phyloP scores from a whole-genome alignment of 2,113 vertebrate genomes.

The Megaceryle torquata region DNA sequence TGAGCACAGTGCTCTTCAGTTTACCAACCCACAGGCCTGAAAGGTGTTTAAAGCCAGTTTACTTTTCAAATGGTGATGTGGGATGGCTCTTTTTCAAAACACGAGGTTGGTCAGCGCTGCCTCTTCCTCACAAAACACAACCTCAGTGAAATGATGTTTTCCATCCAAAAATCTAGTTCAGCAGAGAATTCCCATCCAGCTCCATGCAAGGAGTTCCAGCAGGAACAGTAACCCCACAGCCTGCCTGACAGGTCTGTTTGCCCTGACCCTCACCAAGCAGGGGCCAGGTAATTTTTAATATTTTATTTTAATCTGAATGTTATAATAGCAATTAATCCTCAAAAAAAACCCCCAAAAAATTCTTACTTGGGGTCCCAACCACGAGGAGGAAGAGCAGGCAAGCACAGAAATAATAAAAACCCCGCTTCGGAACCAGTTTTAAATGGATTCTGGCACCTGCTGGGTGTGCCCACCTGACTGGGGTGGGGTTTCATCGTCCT shows the following conservation, averaged over 20 bases:
- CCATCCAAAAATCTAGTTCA: background rate
- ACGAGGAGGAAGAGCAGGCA: background rate
- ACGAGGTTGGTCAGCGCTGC: background rate
- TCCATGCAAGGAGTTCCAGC: background rate
- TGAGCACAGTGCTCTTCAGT: background rate
- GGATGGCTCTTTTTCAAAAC: background rate
- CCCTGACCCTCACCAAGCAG: background rate
- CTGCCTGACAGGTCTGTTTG: background rate
- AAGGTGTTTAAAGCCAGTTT: background rate
- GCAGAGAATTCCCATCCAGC: background rate
- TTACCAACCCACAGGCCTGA: background rate
- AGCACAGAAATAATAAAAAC: background rate
- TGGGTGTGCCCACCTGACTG: background rate
- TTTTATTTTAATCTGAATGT: background rate
- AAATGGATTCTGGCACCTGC: accelerated
- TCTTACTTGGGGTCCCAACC: background rate
- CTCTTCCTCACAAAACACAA: background rate
- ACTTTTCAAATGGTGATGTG: background rate
- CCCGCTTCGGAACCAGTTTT: background rate
- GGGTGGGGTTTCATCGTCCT: accelerated
- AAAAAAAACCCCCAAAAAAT: background rate
- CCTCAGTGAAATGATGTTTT: background rate
- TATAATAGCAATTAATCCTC: background rate
- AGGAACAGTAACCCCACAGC: background rate
- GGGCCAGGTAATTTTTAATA: too few relatives aligned